phyloP scores from a whole-genome alignment of 2,888 invertebrate species.

The Globia sparganii region DNA sequence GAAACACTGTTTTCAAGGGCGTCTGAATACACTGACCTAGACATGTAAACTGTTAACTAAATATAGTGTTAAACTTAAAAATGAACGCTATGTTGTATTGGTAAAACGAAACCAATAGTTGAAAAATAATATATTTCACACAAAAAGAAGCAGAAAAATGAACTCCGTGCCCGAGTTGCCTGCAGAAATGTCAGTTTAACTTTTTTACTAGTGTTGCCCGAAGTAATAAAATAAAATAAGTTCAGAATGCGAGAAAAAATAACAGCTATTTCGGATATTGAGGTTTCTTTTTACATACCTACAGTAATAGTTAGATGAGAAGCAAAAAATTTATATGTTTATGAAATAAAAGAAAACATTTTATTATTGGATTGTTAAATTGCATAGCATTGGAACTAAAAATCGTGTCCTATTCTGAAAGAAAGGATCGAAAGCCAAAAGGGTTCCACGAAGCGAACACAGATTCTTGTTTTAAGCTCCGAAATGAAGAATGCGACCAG shows the following conservation, averaged over 20 bases:
- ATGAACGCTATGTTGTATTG: constrained; percentile 59
- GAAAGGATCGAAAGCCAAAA: neutral
- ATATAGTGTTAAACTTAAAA: constrained; percentile 61
- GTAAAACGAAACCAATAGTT: constrained; percentile 68
- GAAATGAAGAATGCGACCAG: neutral
- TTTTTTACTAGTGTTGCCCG: constrained; percentile 60
- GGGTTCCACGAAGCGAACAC: neutral
- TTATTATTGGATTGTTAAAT: neutral
- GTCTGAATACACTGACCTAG: constrained; percentile 76
- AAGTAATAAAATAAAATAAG: constrained; percentile 14
- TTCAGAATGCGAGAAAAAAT: neutral
- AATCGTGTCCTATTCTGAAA: neutral
- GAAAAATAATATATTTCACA: constrained; percentile 71
- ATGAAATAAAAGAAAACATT: neutral
- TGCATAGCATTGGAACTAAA: neutral
- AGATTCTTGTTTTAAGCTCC: neutral
- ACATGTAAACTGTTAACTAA: constrained; percentile 68
- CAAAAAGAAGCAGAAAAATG: constrained; percentile 78
- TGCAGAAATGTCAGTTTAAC: constrained; percentile 75
- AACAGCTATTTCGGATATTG: constrained; percentile 35
- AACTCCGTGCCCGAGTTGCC: constrained; percentile 72
- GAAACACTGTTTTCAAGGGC: constrained; percentile 87
- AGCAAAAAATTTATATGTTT: too few relatives aligned
- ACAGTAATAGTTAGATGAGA: too few relatives aligned
- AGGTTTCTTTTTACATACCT: too few relatives aligned